Conservation (phyloP, 2,113 vertebrate species). For the Theristicus caerulescens region DNA sequence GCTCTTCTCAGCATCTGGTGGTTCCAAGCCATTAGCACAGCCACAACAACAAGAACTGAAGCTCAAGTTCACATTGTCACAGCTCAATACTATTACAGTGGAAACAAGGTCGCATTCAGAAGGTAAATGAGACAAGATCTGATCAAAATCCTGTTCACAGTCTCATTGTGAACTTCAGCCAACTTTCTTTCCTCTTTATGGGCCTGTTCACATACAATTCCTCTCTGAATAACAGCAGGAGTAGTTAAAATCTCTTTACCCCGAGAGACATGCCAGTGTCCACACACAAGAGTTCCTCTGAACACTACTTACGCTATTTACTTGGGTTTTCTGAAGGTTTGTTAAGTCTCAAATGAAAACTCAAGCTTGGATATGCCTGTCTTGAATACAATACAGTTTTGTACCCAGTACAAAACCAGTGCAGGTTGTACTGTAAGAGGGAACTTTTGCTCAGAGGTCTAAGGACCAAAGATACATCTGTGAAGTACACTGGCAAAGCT, state of each 20-base stretch:
- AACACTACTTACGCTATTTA: neutral
- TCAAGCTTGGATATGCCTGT: neutral
- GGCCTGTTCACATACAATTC: neutral
- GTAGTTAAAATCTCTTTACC: neutral
- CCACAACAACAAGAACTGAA: neutral
- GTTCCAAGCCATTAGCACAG: neutral
- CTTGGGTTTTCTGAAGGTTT: neutral
- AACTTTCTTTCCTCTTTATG: neutral
- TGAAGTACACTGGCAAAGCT: neutral
- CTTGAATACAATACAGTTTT: neutral
- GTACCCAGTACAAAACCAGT: neutral
- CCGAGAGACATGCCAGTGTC: neutral
- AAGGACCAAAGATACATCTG: neutral
- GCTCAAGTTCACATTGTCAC: neutral
- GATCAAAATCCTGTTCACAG: conserved; percentile 44
- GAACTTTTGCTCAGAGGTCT: neutral
- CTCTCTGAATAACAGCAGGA: neutral
- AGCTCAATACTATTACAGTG: neutral
- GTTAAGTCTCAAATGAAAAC: neutral
- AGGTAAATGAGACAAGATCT: conserved; percentile 1
- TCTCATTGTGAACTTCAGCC: conserved; percentile 14
- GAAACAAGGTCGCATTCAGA: conserved; percentile 26
- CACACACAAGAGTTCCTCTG: neutral
- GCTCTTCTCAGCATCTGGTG: neutral
- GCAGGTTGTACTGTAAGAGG: neutral